phyloP scores from a whole-genome alignment of 2,888 invertebrate genomes.

The Miltochrista miniata region DNA sequence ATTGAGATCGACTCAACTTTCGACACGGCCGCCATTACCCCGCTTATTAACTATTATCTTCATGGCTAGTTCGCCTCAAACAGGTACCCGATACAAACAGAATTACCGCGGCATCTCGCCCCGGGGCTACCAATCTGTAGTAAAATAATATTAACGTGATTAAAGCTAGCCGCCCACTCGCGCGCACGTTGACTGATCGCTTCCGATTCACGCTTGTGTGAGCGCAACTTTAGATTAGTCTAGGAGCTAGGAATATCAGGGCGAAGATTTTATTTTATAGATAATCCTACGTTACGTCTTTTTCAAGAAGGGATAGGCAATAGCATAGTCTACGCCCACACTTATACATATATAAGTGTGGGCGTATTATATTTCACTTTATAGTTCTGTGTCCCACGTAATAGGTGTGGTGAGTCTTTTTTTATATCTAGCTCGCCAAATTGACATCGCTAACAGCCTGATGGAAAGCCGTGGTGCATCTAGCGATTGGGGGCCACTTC shows the following conservation, averaged over 20 bases:
- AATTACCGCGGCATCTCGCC: constrained; percentile 1
- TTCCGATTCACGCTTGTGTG: constrained; percentile 31
- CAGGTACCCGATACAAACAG: constrained; percentile 4
- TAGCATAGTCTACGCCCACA: too few relatives aligned
- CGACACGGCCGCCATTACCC: constrained; percentile 1
- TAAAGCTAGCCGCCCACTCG: constrained; percentile 26
- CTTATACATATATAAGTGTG: too few relatives aligned
- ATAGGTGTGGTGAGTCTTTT: too few relatives aligned
- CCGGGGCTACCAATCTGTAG: constrained; percentile 22
- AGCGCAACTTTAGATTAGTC: constrained; percentile 4
- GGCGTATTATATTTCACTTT: too few relatives aligned
- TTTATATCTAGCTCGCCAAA: too few relatives aligned
- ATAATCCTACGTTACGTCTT: too few relatives aligned
- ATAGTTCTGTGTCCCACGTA: too few relatives aligned
- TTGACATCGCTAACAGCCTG: too few relatives aligned
- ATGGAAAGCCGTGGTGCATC: too few relatives aligned
- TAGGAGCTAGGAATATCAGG: constrained; percentile 9
- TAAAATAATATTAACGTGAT: constrained; percentile 27
- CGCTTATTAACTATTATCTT: constrained; percentile 1
- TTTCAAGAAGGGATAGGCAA: too few relatives aligned
- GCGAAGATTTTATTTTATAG: too few relatives aligned
- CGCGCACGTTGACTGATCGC: constrained; percentile 35
- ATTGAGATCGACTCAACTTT: constrained; percentile 2
- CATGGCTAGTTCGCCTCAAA: background rate
- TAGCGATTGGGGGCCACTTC: too few relatives aligned